Base-by-base conservation (phyloP, 1,140 invertebrate species). In the Brevipalpus yothersi region DNA sequence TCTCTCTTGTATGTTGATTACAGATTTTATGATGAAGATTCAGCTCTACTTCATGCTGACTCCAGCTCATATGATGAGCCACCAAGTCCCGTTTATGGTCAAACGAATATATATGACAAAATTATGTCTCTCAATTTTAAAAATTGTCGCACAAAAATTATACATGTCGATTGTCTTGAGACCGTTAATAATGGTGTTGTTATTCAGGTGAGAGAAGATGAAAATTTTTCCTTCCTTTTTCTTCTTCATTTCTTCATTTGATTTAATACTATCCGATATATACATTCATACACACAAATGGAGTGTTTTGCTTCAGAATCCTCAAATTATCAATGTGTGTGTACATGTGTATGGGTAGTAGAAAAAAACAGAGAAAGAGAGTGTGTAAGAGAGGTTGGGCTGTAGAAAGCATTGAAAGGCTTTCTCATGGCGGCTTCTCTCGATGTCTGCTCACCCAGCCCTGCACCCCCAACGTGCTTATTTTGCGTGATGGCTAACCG, bases 91-190 rank as follows among this genome's bases (percentile, higher is more conserved):
- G 87, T 88, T 19, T 79, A 89, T 67, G 92, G 88, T 11, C 87
- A 91, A 69, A 82, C 86, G 71, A 83, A 94, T 70, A 97, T 97
- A 63, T 88, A 95, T 72, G 83, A 92, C 71, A 84, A 86, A 68
- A 95, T 97, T 65, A 82, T 92, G 72, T 84, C 90, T 66, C 72
- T 96, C 57, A 91, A 94, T 72, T 95, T 95, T 72, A 78, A 81
- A 41, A 90, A 96, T 73, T 95, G 91, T 72, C 90, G 93, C 77
- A 87, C 91, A 21, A 95, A 94, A 73, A 95, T 96, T 67, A 83
- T 83, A 64, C 89, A 93, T 73, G 82, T 86, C 58, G 84, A 87
- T 72, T 82, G 83, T 62, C 86, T 91, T 69, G 82, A 84, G 9
- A 95, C 91, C 42, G 77, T 95, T 55, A 87, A 83, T 60, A 83